Percentiles rank a stretch among this genome's conserved stretches.
Conservation (phyloP, 2,888 invertebrate species). For the Neria commutata region DNA sequence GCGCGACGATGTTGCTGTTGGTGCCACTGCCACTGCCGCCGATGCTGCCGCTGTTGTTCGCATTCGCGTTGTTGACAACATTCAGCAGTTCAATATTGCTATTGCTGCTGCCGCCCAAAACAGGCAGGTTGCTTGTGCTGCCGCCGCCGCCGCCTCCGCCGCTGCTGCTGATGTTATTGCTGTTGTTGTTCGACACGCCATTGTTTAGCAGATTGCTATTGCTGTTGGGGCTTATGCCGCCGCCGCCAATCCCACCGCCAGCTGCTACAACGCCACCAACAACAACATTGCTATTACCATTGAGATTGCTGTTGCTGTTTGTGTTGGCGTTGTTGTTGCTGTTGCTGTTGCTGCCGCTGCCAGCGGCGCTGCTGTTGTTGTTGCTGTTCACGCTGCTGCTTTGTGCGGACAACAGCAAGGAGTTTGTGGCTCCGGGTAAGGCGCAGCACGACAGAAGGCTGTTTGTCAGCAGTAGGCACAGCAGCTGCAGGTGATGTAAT, state of each 20-base stretch:
- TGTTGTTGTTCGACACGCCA: conserved; percentile 21
- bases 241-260: conserved; percentile 25
- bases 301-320: conserved; percentile 24
- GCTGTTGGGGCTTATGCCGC: conserved; percentile 24
- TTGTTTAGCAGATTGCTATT: conserved; percentile 30
- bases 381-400: conserved; percentile 14
- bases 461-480: conserved; percentile 7
- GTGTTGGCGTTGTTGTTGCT: conserved; percentile 31
- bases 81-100: conserved; percentile 14
- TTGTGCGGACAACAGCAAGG: conserved; percentile 30
- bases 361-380: conserved; percentile 15
- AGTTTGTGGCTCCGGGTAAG: conserved; percentile 35
- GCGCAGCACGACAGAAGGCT: not conserved
- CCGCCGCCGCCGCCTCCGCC: conserved; percentile 22
- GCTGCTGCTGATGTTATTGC: conserved; percentile 15
- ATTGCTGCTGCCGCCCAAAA: conserved; percentile 19
- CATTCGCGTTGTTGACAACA: conserved; percentile 22
- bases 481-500: conserved; percentile 7
- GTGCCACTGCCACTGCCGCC: conserved; percentile 28
- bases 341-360: conserved; percentile 29
- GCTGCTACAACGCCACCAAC: no score
- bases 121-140: conserved; percentile 22
- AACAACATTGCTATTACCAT: no score
- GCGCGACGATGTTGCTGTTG: conserved; percentile 38
- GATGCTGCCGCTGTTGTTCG: conserved; percentile 22